Base-by-base conservation (phyloP, 2,888 invertebrate genomes). In the Macaria liturata region DNA sequence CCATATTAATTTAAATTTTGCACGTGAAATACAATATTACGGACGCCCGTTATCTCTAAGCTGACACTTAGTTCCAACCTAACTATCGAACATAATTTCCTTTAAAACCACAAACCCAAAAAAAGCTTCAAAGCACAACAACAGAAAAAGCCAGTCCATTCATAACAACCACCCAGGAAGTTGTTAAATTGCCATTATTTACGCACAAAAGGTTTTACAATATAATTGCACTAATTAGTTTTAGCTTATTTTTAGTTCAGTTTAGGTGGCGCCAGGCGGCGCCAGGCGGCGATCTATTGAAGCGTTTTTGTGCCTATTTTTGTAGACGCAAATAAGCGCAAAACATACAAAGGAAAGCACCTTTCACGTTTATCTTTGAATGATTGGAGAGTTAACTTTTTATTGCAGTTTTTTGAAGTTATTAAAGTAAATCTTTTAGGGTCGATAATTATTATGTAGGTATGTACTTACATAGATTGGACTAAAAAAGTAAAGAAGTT, bases 101-200 rank as follows among this genome's bases (percentile, higher is more conserved):
- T 49, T 57, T 42, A 57, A 65, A 64, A 61, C 50, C 62, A 48
- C 59, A 65, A 67, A 67, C n/a, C 57, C 54, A 61, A 62, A 65
- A 68, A 64, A 61, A 50, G 54, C 4, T 40, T 7, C 42, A 9
- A 46, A 3, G 32, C 20, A 32, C 0, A 49, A 39, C 8, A 45
- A 49, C 1, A 9, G 40, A 54, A 66, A 66, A 65, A 66, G 34
- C 3, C 5, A 54, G 61, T 74, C 72, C 80, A 80, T 76, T 74
- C 68, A 71, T 64, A 61, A 67, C 59, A 63, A 70, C 74, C 78
- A 79, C 78, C 82, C 82, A 80, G 76, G 76, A 71, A 64, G 72
- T 68, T 57, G 48, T 54, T 60, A 68, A 71, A 71, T 70, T 64
- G 68, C 65, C 54, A 71, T 74, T 76, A 62, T 68, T 70, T 68